phyloP scores from a whole-genome alignment of 2,888 invertebrate species.

The Ommatoiulus sabulosus region DNA sequence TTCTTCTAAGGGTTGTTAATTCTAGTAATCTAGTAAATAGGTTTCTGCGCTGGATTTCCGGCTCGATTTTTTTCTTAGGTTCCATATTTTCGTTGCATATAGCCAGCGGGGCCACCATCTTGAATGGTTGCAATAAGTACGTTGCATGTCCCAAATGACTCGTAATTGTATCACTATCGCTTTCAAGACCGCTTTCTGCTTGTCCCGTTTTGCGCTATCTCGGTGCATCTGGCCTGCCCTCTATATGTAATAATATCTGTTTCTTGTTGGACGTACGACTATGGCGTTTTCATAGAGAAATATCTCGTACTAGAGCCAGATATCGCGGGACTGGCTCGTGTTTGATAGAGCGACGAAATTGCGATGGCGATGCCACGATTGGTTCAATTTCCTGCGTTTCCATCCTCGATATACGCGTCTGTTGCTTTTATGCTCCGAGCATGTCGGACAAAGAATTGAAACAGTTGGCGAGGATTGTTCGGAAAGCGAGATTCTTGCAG shows the following conservation, averaged over 20 bases:
- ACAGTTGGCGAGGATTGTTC: conserved; percentile 17
- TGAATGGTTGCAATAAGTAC: conserved; percentile 36
- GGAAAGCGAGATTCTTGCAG: not conserved
- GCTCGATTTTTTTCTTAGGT: not conserved
- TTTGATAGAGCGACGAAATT: conserved; percentile 52
- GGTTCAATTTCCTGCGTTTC: conserved; percentile 51
- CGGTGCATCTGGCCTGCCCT: conserved; percentile 30
- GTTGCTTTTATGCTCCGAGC: not conserved
- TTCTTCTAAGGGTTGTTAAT: no score
- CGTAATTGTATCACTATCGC: conserved; percentile 40
- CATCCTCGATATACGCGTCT: conserved; percentile 17
- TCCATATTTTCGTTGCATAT: not conserved
- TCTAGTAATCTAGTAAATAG: not conserved
- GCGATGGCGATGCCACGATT: conserved; percentile 47
- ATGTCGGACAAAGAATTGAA: conserved; percentile 5
- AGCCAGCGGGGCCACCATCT: not conserved
- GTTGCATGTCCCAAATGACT: conserved; percentile 32
- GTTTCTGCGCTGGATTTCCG: not conserved
- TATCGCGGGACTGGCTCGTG: not conserved
- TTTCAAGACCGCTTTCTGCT: conserved; percentile 22
- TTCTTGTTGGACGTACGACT: not conserved
- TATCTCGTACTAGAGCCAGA: not conserved
- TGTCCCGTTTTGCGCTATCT: conserved; percentile 18
- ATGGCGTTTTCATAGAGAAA: conserved; percentile 16
- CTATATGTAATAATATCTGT: conserved; percentile 32